Evolutionary conservation across 2,113 vertebrate species (phyloP), one percentile per base, ranked within the genome.

Genomic region (Percina caprodes): DNA sequence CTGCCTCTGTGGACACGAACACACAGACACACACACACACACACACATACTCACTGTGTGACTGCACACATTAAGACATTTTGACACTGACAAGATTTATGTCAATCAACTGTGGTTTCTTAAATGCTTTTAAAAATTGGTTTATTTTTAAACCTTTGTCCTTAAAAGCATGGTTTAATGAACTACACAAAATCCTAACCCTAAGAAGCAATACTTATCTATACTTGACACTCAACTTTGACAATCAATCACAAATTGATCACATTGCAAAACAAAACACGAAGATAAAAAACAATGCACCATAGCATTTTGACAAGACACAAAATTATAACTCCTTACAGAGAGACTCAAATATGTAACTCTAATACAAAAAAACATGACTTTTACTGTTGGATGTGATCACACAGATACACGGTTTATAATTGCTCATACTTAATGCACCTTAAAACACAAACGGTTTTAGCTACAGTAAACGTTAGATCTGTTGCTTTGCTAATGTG

Each of bases 1-100:
- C 11, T 74, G 23, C 51, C 14, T 88, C 66, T 61, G 12, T 74
- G 26, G 15, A 84, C 23, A 42, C 39, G 11, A 2, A 42, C 39
- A 42, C 39, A 42, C 39, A 42, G 9, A 42, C 39, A 10, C 39
- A 10, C 39, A 42, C 39, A 42, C 39, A 42, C 39, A 42, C 39
- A 42, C 39, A 42, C 35, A 39, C 35, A 39, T 8, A 39, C 35
- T 9, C 35, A 39, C 35, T 9, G 39, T 39, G 33, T 77, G 52
- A 66, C 62, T 61, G 42, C 4, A 9, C 63, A 77, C 51, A 52
- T 77, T 77, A 19, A 21, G 2, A 39, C n/a, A 71, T 5, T 54
- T 49, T 0, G 0, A 63, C 48, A 63, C 49, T 19, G 26, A 72
- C 23, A 60, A 2, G 18, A 51, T 23, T 46, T 15, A 6, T 24